Evolutionary conservation across 2,888 invertebrate genomes (phyloP).

Genomic region (Thumatha senex): DNA sequence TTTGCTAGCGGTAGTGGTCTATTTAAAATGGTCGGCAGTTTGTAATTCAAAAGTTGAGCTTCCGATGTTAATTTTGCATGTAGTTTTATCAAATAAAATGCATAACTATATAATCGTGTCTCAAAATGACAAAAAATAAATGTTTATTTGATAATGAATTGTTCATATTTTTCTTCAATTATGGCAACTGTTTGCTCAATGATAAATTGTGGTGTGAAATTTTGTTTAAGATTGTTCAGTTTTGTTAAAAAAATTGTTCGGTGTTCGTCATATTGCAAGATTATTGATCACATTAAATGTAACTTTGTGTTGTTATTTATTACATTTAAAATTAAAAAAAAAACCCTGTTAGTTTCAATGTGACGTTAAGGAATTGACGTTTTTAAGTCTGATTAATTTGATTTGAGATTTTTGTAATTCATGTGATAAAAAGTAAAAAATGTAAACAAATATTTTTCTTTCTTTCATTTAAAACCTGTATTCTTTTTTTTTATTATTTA

Average conservation of each 20-base stretch:
- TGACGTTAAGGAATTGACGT: conserved; percentile 21
- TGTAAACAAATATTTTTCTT: conserved; percentile 58
- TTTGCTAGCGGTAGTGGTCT: conserved; percentile 32
- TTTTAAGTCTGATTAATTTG: conserved; percentile 62
- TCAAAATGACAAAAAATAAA: conserved; percentile 59
- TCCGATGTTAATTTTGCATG: conserved; percentile 72
- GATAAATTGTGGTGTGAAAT: conserved; percentile 23
- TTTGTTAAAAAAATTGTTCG: conserved; percentile 35
- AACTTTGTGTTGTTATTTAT: conserved; percentile 1
- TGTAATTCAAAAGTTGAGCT: conserved; percentile 59
- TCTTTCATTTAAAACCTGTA: conserved; percentile 62
- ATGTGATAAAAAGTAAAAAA: conserved; percentile 73
- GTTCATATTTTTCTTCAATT: conserved; percentile 58
- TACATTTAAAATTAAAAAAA: conserved; percentile 6
- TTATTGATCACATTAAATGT: conserved; percentile 11
- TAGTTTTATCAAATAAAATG: conserved; percentile 52
- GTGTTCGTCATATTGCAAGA: conserved; percentile 21
- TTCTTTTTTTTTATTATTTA: conserved; percentile 54
- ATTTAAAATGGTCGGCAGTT: conserved; percentile 41
- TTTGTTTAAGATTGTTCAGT: conserved; percentile 34
- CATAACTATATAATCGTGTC: conserved; percentile 64
- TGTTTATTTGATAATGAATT: conserved; percentile 39
- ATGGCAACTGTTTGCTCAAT: conserved; percentile 76
- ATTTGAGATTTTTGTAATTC: conserved; percentile 72
- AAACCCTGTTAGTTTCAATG: conserved; percentile 15